Evolutionary conservation across 2,888 invertebrate genomes (phyloP), one percentile per base, ranked within the genome.

Genomic region (Drosophila monieri): DNA sequence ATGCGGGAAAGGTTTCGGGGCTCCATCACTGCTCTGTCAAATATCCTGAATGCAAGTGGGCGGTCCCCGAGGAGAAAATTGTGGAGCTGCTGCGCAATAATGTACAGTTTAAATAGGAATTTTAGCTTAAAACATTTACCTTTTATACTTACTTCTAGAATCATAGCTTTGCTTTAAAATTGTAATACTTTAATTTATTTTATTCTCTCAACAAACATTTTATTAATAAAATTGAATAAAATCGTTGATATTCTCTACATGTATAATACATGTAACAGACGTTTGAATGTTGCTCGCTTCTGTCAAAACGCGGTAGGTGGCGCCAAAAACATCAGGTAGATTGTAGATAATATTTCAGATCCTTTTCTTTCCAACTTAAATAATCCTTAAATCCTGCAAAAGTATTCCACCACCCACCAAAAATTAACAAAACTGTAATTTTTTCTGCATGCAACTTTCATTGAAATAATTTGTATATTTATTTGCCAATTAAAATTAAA

Each of bases 41-140:
- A 32, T 94, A 93, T 81, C 89, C 91, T 1, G 90, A 91, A 5
- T 94, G 94, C 76, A 92, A 92, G 46, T 90, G 90, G 91, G 60
- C 79, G 0, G 75, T 71, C 21, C 89, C 90, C 0, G 89, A 86
- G 46, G 77, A 84, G 6, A 69, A 89, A 32, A 48, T 91, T 0
- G 14, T 75, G 12, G 71, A 88, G 1, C 47, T 90, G 14, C 32
- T 89, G 5, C 61, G 47, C 6, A 77, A 74, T 5, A 80, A 88
- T 75, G 78, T 89, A 3, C 74, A 80, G 10, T 89, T 89, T 55
- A 81, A 75, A 3, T 89, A 60, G 55, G 49, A 12, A 3, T 21
- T 15, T 4, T 3, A 1, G 14, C 48, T 1, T 14, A 10, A 10
- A 27, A 27, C 4, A 32, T 5, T 30, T 5, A 14, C 10, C 6